Conservation (phyloP, 2,888 invertebrate species). For the Eupeodes latifasciatus region DNA sequence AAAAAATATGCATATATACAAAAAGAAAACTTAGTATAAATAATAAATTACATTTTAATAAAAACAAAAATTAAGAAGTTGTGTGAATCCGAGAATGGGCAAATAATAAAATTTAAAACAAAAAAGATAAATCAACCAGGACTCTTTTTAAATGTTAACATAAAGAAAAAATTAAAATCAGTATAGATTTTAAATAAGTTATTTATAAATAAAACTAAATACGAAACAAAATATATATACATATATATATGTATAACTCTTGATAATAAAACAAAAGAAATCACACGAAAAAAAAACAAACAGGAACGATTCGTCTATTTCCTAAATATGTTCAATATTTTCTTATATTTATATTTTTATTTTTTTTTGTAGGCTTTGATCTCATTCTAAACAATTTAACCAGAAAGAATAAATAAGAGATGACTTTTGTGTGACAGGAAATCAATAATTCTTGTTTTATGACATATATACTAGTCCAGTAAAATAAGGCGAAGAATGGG, state of each 20-base stretch:
- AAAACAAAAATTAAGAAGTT: constrained; percentile 55
- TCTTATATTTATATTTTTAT: neutral
- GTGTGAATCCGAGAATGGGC: constrained; percentile 74
- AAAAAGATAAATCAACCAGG: constrained; percentile 65
- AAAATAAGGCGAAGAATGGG: too few relatives aligned
- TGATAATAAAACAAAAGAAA: constrained; percentile 66
- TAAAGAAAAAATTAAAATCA: constrained; percentile 78
- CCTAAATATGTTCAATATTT: constrained; percentile 4
- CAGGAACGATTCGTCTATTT: constrained; percentile 59
- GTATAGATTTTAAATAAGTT: constrained; percentile 83
- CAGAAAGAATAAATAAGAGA: neutral
- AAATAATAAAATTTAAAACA: constrained; percentile 48
- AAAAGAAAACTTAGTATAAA: constrained; percentile 67
- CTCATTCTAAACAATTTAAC: neutral
- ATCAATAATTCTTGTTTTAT: neutral
- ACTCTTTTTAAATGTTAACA: constrained; percentile 76
- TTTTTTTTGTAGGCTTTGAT: neutral
- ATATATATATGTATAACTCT: constrained; percentile 62
- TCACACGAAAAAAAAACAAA: constrained; percentile 56
- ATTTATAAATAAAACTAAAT: constrained; percentile 84
- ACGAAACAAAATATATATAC: constrained; percentile 78
- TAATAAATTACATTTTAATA: constrained; percentile 67
- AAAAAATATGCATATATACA: constrained; percentile 47
- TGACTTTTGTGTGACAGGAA: neutral
- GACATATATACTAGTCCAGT: too few relatives aligned